Base-by-base conservation (phyloP, 2,888 invertebrate genomes). In the Orthonychiurus folsomi region DNA sequence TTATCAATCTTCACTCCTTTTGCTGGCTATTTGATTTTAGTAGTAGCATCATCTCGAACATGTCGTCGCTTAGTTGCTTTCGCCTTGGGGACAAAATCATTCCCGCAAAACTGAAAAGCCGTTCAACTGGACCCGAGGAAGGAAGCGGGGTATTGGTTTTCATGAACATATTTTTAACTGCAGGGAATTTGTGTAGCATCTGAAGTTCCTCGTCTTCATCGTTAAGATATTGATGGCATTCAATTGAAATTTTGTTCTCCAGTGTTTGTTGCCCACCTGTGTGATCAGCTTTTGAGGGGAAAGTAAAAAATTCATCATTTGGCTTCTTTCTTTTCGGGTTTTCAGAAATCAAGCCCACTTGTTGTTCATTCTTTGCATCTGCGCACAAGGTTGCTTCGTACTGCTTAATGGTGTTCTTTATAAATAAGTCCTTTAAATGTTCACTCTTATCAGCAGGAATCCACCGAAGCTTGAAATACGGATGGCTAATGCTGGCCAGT, bases 401-500 rank as follows among this genome's bases (percentile, higher is more conserved):
- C n/a, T n/a, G n/a, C n/a, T n/a, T n/a, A n/a, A n/a, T n/a, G n/a
- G n/a, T n/a, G n/a, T n/a, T n/a, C n/a, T n/a, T n/a, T n/a, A 37
- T 37, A 37, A 37, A 37, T 37, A 15, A 5, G 37, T 37, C 15
- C 37, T 37, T 37, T 37, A 37, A 37, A 37, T 15, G 9, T 37
- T 37, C 37, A 37, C 5, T 5, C 52, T 52, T 52, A 20, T 55
- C 53, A 59, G 1, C 26, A 23, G 62, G 62, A 48, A 63, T n/a
- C 65, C 65, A 65, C 20, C 63, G 28, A 3, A 65, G 28, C 27
- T 63, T 62, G 48, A 63, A 63, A 52, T 50, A 37, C 2, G 63
- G 65, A 60, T 65, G 65, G 28, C 26, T 27, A 15, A 65, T 37
- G 1, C 60, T n/a, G 5, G 65, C 65, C 26, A 63, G 24, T 27